Evolutionary conservation across 2,797 vertebrate species (phyloP), one percentile per base, ranked within the genome.

Genomic region (Clamator glandarius): DNA sequence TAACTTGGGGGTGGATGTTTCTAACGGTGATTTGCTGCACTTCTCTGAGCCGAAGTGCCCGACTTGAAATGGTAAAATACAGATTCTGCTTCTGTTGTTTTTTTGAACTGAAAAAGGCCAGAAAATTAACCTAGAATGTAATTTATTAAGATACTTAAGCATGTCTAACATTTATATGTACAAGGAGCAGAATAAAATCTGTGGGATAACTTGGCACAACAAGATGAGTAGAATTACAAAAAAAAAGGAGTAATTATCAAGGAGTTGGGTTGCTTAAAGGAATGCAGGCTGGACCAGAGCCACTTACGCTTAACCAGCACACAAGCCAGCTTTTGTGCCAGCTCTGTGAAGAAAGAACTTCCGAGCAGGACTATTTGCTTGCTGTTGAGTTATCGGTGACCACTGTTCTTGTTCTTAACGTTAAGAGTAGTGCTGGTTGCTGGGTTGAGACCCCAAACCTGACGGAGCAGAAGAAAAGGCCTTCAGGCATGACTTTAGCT

Each of bases 181-280:
- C 15, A 21, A 21, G 68, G 26, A 74, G 42, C 58, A 62, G 78
- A 75, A 52, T 57, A 55, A 77, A 58, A 78, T 57, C 48, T 52
- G 66, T 36, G 63, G 73, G 67, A 57, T 66, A 78, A 81, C 33
- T 67, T 81, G 70, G 63, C 87, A 84, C 48, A 48, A 35, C 0
- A 0, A 68, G 62, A 75, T 36, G 59, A 91, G 68, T 5, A 61
- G 75, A 78, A 69, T 24, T n/a, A 63, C 14, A 35, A 35, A 73
- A 91, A 35, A 91, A n/a, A 46, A 25, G 23, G 42, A 63, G 66
- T 25, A 61, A 79, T 28, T 77, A 80, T 44, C 52, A 28, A 67
- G 84, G 63, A 85, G 72, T 77, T 92, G 52, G 55, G 70, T 50
- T 76, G 69, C 78, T 86, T 54, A 58, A 72, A 89, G 91, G 76